These are phyloP conservation scores for Parauchenoglanis punctatus DNA, from an alignment of 2,797 vertebrate genomes.

Conservation along the genomic window DNA sequence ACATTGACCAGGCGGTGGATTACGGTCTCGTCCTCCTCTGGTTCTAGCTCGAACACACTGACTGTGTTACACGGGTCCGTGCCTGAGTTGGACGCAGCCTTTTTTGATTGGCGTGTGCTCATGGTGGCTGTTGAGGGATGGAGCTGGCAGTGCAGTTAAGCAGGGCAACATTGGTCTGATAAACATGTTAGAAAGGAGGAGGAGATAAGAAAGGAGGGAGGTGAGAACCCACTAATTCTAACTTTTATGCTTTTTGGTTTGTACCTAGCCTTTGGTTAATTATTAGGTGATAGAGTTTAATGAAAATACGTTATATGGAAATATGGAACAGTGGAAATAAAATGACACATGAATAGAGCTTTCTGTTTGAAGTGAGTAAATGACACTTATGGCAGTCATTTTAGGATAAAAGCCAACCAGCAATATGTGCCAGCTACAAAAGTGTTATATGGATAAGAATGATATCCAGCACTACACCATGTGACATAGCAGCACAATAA, in stretches of 20 bases:
- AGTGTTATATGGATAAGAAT: no score
- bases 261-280: not conserved
- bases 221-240: not conserved
- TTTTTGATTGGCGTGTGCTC: constrained; percentile 15
- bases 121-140: constrained; percentile 20
- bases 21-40: not conserved
- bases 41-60: constrained; percentile 58
- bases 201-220: constrained; percentile 17
- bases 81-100: not conserved
- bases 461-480: not conserved
- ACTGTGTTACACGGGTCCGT: constrained; percentile 2
- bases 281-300: not conserved
- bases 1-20: not conserved
- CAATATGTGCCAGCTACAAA: not conserved
- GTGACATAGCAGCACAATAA: not conserved
- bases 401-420: not conserved
- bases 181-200: constrained; percentile 45
- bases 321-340: not conserved
- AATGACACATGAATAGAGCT: not conserved
- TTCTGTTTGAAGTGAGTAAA: not conserved
- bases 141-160: constrained; percentile 17
- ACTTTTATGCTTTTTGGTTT: not conserved
- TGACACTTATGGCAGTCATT: no score
- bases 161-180: constrained; percentile 26
- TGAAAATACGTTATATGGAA: not conserved